Conservation (phyloP, 2,888 invertebrate genomes). For the Scelioninae gen. 1 region DNA sequence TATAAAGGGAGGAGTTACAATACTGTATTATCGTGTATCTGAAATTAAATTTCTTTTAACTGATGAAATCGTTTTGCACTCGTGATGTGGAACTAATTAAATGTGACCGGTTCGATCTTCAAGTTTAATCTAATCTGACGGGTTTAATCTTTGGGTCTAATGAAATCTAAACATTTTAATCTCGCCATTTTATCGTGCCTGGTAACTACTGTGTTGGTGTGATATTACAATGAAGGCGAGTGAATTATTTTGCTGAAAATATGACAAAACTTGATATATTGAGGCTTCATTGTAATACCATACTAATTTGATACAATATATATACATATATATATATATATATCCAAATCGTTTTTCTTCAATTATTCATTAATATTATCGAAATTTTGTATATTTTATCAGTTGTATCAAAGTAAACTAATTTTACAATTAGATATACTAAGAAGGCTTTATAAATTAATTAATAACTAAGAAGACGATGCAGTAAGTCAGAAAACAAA, state of each 20-base stretch:
- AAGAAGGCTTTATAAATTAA: too few relatives aligned
- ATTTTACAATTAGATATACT: too few relatives aligned
- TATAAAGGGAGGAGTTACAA: conserved; percentile 2
- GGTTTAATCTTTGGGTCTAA: conserved; percentile 46
- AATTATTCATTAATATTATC: too few relatives aligned
- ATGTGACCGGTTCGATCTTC: conserved; percentile 59
- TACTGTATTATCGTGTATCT: conserved; percentile 20
- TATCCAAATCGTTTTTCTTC: too few relatives aligned
- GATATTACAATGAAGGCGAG: conserved; percentile 38
- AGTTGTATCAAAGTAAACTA: too few relatives aligned
- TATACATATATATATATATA: too few relatives aligned
- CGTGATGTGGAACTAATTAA: conserved; percentile 49
- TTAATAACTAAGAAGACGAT: too few relatives aligned
- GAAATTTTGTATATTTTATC: too few relatives aligned
- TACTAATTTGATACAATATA: too few relatives aligned
- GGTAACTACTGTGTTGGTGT: conserved; percentile 32
- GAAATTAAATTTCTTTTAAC: conserved; percentile 53
- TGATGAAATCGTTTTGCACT: conserved; percentile 43
- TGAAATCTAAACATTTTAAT: conserved; percentile 63
- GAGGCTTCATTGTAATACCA: too few relatives aligned
- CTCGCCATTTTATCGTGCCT: conserved; percentile 35
- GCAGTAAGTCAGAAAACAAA: too few relatives aligned
- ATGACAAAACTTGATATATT: conserved; percentile 22
- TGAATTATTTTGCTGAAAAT: conserved; percentile 42
- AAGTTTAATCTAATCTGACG: conserved; percentile 55